A percentile compares a stretch with the other conserved stretches of the same genome.
These are phyloP conservation scores for Heteromormyrus szaboi DNA, from an alignment of 2,797 vertebrate species.

Conservation along the genomic window DNA sequence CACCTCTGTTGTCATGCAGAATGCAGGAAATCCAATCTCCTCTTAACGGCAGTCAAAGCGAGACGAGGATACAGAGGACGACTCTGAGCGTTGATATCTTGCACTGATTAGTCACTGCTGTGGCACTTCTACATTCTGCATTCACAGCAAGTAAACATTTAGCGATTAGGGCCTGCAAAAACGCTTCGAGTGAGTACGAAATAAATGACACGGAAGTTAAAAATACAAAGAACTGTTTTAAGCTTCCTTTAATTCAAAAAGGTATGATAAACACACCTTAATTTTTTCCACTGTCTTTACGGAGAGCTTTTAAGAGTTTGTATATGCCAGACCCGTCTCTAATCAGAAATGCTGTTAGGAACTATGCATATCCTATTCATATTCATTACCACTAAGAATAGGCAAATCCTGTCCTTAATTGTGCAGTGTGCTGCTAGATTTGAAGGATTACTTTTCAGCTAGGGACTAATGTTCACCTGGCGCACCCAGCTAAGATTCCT, in stretches of 20 bases:
- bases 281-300: background rate
- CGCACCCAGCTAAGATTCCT: background rate
- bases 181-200: background rate
- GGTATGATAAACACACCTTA: too few relatives aligned
- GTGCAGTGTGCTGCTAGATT: background rate
- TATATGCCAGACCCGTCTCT: background rate
- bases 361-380: background rate
- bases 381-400: background rate
- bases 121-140: background rate
- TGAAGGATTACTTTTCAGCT: background rate
- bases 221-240: background rate
- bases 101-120: background rate
- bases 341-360: background rate
- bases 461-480: background rate
- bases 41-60: background rate
- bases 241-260: background rate
- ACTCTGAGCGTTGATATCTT: background rate
- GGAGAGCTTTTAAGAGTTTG: background rate
- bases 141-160: constrained; percentile 5
- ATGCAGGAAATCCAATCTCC: background rate
- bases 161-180: constrained; percentile 15
- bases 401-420: background rate
- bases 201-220: background rate
- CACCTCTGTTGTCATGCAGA: background rate
- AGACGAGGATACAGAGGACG: background rate